Conservation (phyloP, 2,113 vertebrate genomes). For the Anolis sagrei region DNA sequence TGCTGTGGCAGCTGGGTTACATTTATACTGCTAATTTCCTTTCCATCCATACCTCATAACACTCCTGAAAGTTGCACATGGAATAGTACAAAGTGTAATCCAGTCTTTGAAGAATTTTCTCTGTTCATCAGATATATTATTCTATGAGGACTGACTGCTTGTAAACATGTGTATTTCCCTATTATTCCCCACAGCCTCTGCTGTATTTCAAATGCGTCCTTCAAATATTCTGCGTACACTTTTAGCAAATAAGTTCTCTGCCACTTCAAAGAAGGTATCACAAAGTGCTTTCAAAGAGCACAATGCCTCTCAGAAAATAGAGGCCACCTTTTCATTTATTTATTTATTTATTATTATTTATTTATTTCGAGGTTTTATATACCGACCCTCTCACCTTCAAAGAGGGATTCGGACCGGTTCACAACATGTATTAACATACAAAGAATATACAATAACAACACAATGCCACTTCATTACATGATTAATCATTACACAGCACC, state of each 20-base stretch:
- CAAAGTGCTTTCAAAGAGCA: constrained; percentile 57
- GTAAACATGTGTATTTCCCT: constrained; percentile 32
- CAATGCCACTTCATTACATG: too few relatives aligned
- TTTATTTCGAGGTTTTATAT: too few relatives aligned
- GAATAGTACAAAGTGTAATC: neutral
- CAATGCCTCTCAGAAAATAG: constrained; percentile 59
- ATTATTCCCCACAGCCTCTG: constrained; percentile 65
- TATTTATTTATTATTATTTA: too few relatives aligned
- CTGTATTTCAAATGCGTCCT: constrained; percentile 62
- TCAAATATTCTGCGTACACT: constrained; percentile 53
- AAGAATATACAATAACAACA: too few relatives aligned
- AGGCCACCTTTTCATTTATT: constrained; percentile 58
- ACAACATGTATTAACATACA: too few relatives aligned
- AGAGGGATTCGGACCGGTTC: too few relatives aligned
- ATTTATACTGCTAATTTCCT: too few relatives aligned
- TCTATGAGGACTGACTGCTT: constrained; percentile 24
- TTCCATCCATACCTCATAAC: too few relatives aligned
- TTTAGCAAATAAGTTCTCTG: constrained; percentile 62
- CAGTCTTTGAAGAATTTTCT: constrained; percentile 26
- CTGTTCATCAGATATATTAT: constrained; percentile 10
- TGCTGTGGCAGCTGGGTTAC: too few relatives aligned
- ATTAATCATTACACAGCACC: too few relatives aligned
- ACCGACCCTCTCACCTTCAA: too few relatives aligned
- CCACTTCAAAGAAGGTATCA: constrained; percentile 61
- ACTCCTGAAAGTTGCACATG: neutral